Percentiles rank a stretch among this genome's conserved stretches.
phyloP scores from a whole-genome alignment of 2,113 vertebrate species.

The Ascaphus truei region DNA sequence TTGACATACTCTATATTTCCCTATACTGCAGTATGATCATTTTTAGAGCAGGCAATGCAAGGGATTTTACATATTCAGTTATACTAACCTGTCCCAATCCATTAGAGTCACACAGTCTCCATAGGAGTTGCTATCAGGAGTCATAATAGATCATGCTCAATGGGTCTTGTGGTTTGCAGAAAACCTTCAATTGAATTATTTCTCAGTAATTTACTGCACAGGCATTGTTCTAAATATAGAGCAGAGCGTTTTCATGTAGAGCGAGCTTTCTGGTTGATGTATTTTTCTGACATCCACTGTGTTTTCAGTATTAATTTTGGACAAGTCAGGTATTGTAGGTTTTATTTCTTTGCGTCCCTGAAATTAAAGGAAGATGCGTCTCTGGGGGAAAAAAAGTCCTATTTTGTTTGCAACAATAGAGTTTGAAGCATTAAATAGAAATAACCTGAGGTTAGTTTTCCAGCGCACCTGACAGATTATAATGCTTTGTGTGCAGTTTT shows the following conservation, averaged over 20 bases:
- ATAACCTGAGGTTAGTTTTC: too few species aligned
- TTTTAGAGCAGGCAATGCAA: background rate
- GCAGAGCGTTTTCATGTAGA: background rate
- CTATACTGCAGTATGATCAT: background rate
- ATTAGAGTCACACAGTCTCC: background rate
- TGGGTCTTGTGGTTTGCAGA: background rate
- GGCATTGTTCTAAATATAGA: slow-evolving; percentile 22
- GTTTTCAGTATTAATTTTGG: background rate
- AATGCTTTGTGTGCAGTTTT: too few species aligned
- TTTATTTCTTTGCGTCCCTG: background rate
- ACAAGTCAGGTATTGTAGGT: background rate
- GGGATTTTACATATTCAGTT: background rate
- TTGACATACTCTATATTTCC: background rate
- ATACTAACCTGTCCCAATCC: background rate
- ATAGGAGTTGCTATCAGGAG: background rate
- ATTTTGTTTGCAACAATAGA: background rate
- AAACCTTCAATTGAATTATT: slow-evolving; percentile 25
- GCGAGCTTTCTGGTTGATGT: background rate
- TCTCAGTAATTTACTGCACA: slow-evolving; percentile 2
- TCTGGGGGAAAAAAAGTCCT: background rate
- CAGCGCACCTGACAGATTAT: too few species aligned
- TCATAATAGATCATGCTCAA: background rate
- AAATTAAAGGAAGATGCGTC: background rate
- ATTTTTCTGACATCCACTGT: background rate
- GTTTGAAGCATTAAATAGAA: background rate